Conservation (phyloP, 2,888 invertebrate genomes). For the Timema cristinae region DNA sequence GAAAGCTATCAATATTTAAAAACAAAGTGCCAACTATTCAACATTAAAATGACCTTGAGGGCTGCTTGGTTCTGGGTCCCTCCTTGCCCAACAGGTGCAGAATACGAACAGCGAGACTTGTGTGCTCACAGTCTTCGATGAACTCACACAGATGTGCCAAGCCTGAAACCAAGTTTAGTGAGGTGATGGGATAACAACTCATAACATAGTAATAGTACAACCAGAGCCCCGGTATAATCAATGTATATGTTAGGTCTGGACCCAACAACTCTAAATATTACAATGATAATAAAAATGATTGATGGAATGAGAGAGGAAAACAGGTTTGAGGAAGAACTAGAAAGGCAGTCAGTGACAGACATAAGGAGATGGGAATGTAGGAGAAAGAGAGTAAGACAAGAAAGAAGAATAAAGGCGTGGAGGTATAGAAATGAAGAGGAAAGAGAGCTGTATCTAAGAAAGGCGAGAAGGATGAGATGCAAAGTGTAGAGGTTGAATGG, state of each 20-base stretch:
- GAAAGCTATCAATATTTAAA: neutral
- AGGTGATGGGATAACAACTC: neutral
- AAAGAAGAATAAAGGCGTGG: no score
- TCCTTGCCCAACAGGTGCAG: constrained; percentile 94
- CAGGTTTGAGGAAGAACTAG: no score
- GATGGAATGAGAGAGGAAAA: neutral
- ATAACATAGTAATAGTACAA: neutral
- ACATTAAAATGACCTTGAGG: constrained; percentile 56
- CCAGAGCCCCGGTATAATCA: neutral
- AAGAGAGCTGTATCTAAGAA: no score
- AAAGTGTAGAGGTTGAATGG: no score
- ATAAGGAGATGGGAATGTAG: no score
- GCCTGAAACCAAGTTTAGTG: constrained; percentile 40
- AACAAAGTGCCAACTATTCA: neutral
- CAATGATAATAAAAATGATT: neutral
- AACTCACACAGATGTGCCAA: constrained; percentile 97
- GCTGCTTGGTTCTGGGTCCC: constrained; percentile 92
- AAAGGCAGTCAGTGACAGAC: no score
- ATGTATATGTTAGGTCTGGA: no score
- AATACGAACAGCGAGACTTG: constrained; percentile 92
- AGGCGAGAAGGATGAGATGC: no score
- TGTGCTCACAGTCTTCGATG: constrained; percentile 99
- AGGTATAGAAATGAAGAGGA: no score
- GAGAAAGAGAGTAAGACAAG: no score
- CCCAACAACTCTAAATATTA: neutral